Conservation (phyloP, 2,888 invertebrate species). For the Patella ulyssiponensis region DNA sequence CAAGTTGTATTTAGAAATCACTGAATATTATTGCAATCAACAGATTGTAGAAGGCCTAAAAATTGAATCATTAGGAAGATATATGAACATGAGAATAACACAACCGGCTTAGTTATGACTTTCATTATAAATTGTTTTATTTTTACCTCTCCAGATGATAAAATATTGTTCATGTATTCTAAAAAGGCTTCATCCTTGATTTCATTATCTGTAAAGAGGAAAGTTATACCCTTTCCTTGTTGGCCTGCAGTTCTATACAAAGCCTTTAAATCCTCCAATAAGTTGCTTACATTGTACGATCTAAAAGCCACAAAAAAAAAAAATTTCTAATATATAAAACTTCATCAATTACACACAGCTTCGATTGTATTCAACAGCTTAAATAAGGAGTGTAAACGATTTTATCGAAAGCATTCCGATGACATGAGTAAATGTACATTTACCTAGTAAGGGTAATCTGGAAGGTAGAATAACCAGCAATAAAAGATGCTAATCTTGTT, state of each 20-base stretch:
- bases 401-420: no score
- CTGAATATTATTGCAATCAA: no score
- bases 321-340: no score
- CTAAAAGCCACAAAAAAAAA: slow-evolving; percentile 57
- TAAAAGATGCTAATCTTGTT: slow-evolving; percentile 94
- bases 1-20: no score
- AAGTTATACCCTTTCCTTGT: slow-evolving; percentile 97
- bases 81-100: no score
- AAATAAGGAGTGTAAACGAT: no score
- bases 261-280: slow-evolving; percentile 93
- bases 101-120: no score
- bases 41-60: no score
- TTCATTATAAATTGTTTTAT: no score
- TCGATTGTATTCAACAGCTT: no score
- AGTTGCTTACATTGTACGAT: slow-evolving; percentile 94
- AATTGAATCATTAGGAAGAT: no score
- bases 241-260: slow-evolving; percentile 94
- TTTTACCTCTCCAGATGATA: slow-evolving; percentile 81
- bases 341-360: no score
- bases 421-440: not conserved
- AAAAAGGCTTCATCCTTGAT: slow-evolving; percentile 98
- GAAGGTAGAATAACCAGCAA: slow-evolving; percentile 96
- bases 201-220: slow-evolving; percentile 96
- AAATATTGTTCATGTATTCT: slow-evolving; percentile 95
- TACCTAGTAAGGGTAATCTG: slow-evolving; percentile 92